phyloP scores from a whole-genome alignment of 2,113 vertebrate species.

The Psilopsiagon aymara region DNA sequence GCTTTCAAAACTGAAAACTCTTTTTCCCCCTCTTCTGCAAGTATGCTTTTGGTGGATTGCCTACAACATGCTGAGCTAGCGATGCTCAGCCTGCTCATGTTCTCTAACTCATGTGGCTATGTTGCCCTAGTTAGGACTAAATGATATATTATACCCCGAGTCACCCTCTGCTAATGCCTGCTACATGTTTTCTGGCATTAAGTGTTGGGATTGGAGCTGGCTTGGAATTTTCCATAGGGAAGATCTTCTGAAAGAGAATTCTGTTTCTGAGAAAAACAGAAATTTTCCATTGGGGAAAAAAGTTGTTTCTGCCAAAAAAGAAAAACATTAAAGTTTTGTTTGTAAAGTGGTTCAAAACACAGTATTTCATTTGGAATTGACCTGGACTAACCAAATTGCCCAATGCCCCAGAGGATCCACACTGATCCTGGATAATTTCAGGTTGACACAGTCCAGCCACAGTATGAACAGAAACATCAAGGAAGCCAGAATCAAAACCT shows the following conservation, averaged over 20 bases:
- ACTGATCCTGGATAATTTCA: background rate
- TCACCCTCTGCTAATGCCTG: background rate
- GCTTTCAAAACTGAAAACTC: background rate
- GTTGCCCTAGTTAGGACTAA: constrained; percentile 4
- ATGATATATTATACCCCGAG: background rate
- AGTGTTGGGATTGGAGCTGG: background rate
- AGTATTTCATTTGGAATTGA: background rate
- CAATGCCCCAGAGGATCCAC: background rate
- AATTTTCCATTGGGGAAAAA: background rate
- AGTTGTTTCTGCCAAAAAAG: background rate
- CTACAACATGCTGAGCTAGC: background rate
- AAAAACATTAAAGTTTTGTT: background rate
- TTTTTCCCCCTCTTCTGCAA: background rate
- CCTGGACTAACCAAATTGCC: background rate
- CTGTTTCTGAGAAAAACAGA: background rate
- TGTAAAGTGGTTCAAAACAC: background rate
- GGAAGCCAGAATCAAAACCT: background rate
- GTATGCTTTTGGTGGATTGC: background rate
- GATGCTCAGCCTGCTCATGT: background rate
- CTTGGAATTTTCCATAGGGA: background rate
- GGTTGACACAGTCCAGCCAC: background rate
- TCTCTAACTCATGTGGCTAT: background rate
- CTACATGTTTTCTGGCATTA: constrained; percentile 2
- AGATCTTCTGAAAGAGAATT: background rate
- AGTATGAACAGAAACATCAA: background rate